A percentile compares a stretch with the other conserved stretches of the same genome.
Evolutionary conservation across 1,140 invertebrate genomes (phyloP).

Genomic region (Meteorus sp.): DNA sequence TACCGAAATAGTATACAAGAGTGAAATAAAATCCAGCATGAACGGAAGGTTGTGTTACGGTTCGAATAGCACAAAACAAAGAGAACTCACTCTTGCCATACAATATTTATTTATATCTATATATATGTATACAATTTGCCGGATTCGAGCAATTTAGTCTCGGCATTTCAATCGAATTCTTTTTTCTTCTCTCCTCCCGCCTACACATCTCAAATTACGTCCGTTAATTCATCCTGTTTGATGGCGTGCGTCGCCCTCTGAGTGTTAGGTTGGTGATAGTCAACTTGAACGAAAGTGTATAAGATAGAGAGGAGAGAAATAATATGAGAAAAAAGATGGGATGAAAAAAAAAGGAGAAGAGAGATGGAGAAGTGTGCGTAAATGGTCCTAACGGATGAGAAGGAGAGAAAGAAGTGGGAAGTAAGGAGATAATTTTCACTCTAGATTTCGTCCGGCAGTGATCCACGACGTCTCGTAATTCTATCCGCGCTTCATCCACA

Average conservation of each 20-base stretch:
- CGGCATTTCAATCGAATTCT: slow-evolving; percentile 12
- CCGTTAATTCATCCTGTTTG: slow-evolving; percentile 10
- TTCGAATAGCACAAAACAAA: slow-evolving; percentile 34
- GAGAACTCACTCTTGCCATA: too few species aligned
- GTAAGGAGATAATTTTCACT: slow-evolving; percentile 22
- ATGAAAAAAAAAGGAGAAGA: slow-evolving; percentile 5
- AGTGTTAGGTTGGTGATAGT: too few species aligned
- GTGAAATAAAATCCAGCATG: slow-evolving; percentile 32
- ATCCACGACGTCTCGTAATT: slow-evolving; percentile 23
- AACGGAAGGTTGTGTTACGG: slow-evolving; percentile 38
- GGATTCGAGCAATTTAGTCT: slow-evolving; percentile 13
- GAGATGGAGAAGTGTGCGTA: background rate
- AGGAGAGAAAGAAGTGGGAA: slow-evolving; percentile 4
- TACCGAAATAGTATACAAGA: background rate
- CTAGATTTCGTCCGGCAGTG: slow-evolving; percentile 20
- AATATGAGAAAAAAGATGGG: slow-evolving; percentile 23
- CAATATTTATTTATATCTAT: too few species aligned
- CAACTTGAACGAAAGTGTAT: too few species aligned
- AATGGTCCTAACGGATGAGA: slow-evolving; percentile 11
- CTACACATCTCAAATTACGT: background rate
- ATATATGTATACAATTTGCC: too few species aligned
- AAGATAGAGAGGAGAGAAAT: too few species aligned
- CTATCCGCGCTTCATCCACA: slow-evolving; percentile 15
- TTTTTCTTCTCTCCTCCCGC: background rate
- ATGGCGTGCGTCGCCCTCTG: background rate